Percentiles rank a stretch among this genome's conserved stretches.
These are phyloP conservation scores for Colistium nudipinnis DNA, from an alignment of 2,113 vertebrate species.

Conservation along the genomic window DNA sequence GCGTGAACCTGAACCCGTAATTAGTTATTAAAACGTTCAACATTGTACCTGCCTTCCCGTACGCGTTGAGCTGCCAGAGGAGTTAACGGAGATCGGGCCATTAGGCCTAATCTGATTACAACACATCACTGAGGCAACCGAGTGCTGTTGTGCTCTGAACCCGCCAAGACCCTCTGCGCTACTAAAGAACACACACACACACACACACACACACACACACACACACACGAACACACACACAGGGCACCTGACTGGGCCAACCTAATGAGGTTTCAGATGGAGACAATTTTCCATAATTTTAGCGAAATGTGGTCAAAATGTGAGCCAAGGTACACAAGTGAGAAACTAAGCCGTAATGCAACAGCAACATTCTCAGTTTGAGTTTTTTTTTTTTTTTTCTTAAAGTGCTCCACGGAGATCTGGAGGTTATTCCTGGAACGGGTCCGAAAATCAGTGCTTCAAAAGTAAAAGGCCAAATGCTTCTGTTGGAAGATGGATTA, in stretches of 20 bases:
- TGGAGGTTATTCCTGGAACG: slow-evolving; percentile 36
- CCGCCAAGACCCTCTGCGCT: slow-evolving; percentile 36
- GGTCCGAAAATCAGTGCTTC: slow-evolving; percentile 6
- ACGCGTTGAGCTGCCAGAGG: slow-evolving; percentile 24
- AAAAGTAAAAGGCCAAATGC: slow-evolving; percentile 4
- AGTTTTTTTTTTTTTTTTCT: slow-evolving; percentile 16
- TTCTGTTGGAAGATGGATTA: background rate
- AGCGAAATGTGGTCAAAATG: slow-evolving; percentile 31
- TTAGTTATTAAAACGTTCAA: slow-evolving; percentile 48
- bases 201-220: slow-evolving; percentile 46
- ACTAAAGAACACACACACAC: slow-evolving; percentile 41
- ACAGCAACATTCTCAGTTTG: slow-evolving; percentile 32
- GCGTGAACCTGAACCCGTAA: slow-evolving; percentile 18
- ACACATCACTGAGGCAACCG: slow-evolving; percentile 54
- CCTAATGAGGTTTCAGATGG: slow-evolving; percentile 62
- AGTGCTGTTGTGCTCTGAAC: slow-evolving; percentile 44
- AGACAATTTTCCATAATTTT: slow-evolving; percentile 44
- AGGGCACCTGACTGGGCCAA: slow-evolving; percentile 35
- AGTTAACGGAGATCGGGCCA: slow-evolving; percentile 33
- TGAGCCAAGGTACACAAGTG: slow-evolving; percentile 52
- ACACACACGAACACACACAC: slow-evolving; percentile 46
- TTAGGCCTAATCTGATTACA: slow-evolving; percentile 62
- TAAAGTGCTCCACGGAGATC: slow-evolving; percentile 15
- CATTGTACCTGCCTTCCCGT: slow-evolving; percentile 23
- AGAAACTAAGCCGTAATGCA: slow-evolving; percentile 35